Base-by-base conservation (phyloP, 2,113 vertebrate species). In the Argyrosomus japonicus region DNA sequence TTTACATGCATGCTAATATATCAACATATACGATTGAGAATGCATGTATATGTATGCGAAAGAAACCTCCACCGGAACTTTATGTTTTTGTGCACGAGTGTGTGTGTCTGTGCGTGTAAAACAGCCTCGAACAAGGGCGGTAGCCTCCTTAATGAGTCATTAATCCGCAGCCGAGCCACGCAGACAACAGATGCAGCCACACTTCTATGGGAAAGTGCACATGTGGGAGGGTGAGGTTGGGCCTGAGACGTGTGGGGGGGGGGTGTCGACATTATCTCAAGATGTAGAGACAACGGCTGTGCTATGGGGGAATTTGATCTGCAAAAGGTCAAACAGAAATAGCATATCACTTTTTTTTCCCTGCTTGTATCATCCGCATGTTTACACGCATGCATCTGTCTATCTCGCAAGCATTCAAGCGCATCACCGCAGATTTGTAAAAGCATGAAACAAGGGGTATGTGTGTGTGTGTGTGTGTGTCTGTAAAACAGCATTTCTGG, bases 311-410 rank as follows among this genome's bases (percentile, higher is more conserved):
- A 78, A 74, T 76, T 53, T 75, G 43, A 86, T 84, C 62, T 75
- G 54, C 63, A 53, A 88, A 92, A 94, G 88, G 91, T 92, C 89
- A 90, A 58, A 77, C 54, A 77, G 27, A 77, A 82, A 85, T 86
- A 75, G 62, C 60, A 45, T 77, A 63, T 80, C 57, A 77, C 19
- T 71, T 79, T 58, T 53, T 86, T 53, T 84, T 61, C 64, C n/a
- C 47, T 79, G 76, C 73, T 85, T 83, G 68, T 84, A 64, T 80
- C 68, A 68, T 58, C 56, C 65, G 48, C 68, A 50, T 79, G 77
- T 87, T 90, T 75, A 60, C 79, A 81, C 23, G 15, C 56, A 69
- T 62, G 63, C 21, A 70, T 77, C 27, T 23, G 43, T 85, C 56
- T 77, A 47, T 61, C 57, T 68, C 50, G 32, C 51, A 83, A 29